Conservation (phyloP, 2,113 vertebrate species). For the Glaucidium brasilianum region DNA sequence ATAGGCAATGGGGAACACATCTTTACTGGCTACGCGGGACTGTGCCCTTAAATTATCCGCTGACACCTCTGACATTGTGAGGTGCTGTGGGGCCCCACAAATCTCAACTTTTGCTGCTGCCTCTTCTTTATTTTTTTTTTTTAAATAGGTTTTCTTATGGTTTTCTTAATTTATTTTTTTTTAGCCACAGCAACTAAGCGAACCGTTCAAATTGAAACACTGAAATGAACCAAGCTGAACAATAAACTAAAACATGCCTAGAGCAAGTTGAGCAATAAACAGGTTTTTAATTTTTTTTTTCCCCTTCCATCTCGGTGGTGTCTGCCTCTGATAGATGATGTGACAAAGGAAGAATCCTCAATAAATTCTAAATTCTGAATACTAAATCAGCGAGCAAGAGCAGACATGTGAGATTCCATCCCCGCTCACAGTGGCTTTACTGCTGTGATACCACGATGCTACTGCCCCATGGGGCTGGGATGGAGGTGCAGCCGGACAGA, state of each 20-base stretch:
- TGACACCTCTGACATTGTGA: conserved; percentile 63
- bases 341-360: conserved; percentile 74
- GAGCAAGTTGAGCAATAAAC: conserved; percentile 83
- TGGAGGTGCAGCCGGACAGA: not conserved
- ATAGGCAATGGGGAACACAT: not conserved
- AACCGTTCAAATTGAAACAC: conserved; percentile 73
- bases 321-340: conserved; percentile 80
- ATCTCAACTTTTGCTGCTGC: conserved; percentile 48
- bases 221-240: conserved; percentile 79
- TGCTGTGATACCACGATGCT: not conserved
- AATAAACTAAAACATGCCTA: conserved; percentile 84
- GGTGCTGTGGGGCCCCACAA: conserved; percentile 49
- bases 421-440: not conserved
- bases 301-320: conserved; percentile 74
- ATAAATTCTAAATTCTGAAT: conserved; percentile 80
- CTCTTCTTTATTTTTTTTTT: not conserved
- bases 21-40: not conserved
- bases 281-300: conserved; percentile 80
- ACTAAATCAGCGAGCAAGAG: conserved; percentile 74
- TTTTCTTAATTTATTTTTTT: conserved; percentile 68
- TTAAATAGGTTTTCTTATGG: conserved; percentile 60
- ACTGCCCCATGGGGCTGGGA: not conserved
- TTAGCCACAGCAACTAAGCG: conserved; percentile 72
- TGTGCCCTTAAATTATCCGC: conserved; percentile 49
- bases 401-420: not conserved